Conservation (phyloP, 2,888 invertebrate genomes). For the Homarus gammarus region DNA sequence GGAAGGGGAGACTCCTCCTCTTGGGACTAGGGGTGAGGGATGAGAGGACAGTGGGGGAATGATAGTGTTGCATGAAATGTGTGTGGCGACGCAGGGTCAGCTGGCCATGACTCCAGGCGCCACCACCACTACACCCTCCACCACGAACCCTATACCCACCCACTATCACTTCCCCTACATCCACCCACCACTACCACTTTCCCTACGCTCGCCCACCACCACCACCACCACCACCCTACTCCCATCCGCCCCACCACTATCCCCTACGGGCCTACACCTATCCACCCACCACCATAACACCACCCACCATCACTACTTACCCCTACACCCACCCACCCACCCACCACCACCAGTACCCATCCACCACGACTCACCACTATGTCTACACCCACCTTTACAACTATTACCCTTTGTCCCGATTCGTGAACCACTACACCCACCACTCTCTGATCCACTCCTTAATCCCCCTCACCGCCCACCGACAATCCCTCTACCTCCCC, state of each 20-base stretch:
- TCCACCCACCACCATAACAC: not conserved
- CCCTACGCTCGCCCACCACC: not conserved
- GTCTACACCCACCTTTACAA: no score
- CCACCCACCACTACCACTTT: not conserved
- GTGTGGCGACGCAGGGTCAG: constrained; percentile 39
- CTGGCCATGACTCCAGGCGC: constrained; percentile 24
- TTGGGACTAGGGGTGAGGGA: not conserved
- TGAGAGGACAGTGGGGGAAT: not conserved
- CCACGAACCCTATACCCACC: not conserved
- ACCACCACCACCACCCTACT: not conserved
- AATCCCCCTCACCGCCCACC: no score
- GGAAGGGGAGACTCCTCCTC: not conserved
- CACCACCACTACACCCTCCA: not conserved
- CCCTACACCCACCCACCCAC: not conserved
- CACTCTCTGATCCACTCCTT: no score
- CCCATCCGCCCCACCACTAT: not conserved
- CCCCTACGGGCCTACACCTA: no score
- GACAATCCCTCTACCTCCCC: no score
- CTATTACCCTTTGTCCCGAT: no score
- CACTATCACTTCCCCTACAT: not conserved
- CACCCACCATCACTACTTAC: not conserved
- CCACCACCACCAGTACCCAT: not conserved
- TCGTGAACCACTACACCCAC: not conserved
- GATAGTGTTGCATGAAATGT: not conserved
- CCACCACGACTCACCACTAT: not conserved